phyloP scores from a whole-genome alignment of 1,140 invertebrate species.

The Polypedilum vanderplanki region DNA sequence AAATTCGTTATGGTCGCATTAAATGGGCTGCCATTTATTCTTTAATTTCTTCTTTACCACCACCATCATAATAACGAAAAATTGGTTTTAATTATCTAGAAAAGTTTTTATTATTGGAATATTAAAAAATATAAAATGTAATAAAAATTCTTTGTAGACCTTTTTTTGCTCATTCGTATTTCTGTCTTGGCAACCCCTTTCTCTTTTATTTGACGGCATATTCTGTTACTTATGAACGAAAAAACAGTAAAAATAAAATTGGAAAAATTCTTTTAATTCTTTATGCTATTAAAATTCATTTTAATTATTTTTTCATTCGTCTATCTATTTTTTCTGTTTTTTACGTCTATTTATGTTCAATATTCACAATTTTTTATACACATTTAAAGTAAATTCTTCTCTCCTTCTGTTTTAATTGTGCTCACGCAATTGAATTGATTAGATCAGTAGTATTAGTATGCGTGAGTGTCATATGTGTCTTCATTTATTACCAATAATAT shows the following conservation, averaged over 20 bases:
- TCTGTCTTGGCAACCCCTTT: neutral
- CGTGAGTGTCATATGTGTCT: no score
- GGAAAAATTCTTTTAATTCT: neutral
- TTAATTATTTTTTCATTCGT: neutral
- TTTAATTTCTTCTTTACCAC: neutral
- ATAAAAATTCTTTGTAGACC: neutral
- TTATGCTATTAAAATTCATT: conserved; percentile 8
- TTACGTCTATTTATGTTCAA: conserved; percentile 14
- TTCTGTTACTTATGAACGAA: neutral
- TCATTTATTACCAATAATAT: no score
- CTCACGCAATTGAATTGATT: no score
- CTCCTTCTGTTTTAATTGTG: no score
- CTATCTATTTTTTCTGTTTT: conserved; percentile 9
- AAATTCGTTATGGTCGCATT: neutral
- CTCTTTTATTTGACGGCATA: neutral
- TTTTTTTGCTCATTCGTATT: neutral
- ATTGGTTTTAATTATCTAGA: conserved; percentile 19
- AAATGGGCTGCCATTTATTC: neutral
- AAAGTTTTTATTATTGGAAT: neutral
- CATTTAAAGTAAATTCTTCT: no score
- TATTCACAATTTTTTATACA: neutral
- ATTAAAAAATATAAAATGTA: conserved; percentile 20
- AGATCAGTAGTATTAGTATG: no score
- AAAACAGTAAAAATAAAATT: neutral
- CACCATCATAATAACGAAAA: conserved; percentile 5